Evolutionary conservation across 2,888 invertebrate genomes (phyloP).

Genomic region (Luffia ferchaultella): DNA sequence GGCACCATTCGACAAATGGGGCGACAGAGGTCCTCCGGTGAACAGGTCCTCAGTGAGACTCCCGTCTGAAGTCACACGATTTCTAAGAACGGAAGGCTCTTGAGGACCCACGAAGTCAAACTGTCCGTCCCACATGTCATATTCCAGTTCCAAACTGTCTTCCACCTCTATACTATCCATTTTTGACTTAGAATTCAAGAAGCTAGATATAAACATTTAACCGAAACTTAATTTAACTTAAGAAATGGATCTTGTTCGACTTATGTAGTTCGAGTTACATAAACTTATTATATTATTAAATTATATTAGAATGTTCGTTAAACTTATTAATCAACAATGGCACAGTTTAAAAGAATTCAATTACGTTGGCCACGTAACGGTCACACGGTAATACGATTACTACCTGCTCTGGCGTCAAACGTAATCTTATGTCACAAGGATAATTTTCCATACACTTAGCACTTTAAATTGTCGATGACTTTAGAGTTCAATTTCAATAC

Average conservation of each 20-base stretch:
- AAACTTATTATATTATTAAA: no score
- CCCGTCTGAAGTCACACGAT: constrained; percentile 42
- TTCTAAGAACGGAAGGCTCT: constrained; percentile 36
- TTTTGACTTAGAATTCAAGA: constrained; percentile 46
- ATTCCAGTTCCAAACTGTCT: constrained; percentile 77
- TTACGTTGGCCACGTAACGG: background rate
- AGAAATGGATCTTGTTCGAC: background rate
- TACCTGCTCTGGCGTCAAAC: background rate
- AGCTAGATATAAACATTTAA: constrained; percentile 57
- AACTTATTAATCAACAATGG: background rate
- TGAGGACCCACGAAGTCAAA: constrained; percentile 82
- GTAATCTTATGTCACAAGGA: background rate
- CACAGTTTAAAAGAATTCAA: background rate
- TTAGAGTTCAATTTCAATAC: no score
- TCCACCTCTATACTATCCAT: constrained; percentile 56
- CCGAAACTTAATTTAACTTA: constrained; percentile 12
- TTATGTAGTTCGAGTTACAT: no score
- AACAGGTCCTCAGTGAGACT: constrained; percentile 57
- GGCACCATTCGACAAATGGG: constrained; percentile 48
- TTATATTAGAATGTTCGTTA: no score
- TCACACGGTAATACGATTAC: background rate
- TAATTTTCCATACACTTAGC: no score
- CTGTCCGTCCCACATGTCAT: constrained; percentile 90
- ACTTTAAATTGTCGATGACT: no score
- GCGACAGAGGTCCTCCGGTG: constrained; percentile 51